Percentiles rank a stretch among this genome's conserved stretches.
Evolutionary conservation across 2,888 invertebrate species (phyloP).

Genomic region (Ormyrus rosae): DNA sequence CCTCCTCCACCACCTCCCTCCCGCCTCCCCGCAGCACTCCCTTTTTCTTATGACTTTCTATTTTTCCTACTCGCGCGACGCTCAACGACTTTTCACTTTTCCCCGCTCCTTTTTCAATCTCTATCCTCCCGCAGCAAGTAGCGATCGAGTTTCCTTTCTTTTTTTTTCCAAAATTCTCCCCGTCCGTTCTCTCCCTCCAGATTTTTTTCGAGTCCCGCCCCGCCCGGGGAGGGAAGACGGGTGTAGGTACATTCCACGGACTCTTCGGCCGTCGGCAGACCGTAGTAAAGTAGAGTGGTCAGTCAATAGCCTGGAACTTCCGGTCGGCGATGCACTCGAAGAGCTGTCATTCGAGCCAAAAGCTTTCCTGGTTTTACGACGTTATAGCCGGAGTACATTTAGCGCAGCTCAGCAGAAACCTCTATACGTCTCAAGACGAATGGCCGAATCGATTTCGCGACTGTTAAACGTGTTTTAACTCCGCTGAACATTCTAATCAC

Average conservation of each 20-base stretch:
- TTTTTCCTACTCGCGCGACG: constrained; percentile 7
- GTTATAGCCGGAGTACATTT: constrained; percentile 64
- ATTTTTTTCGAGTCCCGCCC: not conserved
- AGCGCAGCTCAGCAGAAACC: constrained; percentile 51
- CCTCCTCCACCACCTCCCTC: not conserved
- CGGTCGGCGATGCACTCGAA: constrained; percentile 70
- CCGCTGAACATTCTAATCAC: not conserved
- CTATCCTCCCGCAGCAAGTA: not conserved
- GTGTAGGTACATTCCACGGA: constrained; percentile 52
- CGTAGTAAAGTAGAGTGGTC: constrained; percentile 70
- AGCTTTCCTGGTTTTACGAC: constrained; percentile 70
- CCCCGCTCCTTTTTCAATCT: constrained; percentile 24
- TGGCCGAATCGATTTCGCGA: constrained; percentile 15
- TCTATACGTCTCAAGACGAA: constrained; percentile 46
- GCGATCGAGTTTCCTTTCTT: not conserved
- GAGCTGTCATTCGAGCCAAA: constrained; percentile 72
- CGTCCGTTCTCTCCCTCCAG: not conserved
- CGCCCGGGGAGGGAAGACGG: constrained; percentile 20
- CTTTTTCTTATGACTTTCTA: not conserved
- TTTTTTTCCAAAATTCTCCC: constrained; percentile 9
- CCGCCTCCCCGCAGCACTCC: constrained; percentile 3
- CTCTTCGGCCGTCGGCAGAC: constrained; percentile 61
- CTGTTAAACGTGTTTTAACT: constrained; percentile 32
- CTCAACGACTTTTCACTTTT: constrained; percentile 44
- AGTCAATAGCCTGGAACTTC: constrained; percentile 73